Evolutionary conservation across 1,140 invertebrate genomes (phyloP), one percentile per base, ranked within the genome.

Genomic region (Drosophila ambigua): DNA sequence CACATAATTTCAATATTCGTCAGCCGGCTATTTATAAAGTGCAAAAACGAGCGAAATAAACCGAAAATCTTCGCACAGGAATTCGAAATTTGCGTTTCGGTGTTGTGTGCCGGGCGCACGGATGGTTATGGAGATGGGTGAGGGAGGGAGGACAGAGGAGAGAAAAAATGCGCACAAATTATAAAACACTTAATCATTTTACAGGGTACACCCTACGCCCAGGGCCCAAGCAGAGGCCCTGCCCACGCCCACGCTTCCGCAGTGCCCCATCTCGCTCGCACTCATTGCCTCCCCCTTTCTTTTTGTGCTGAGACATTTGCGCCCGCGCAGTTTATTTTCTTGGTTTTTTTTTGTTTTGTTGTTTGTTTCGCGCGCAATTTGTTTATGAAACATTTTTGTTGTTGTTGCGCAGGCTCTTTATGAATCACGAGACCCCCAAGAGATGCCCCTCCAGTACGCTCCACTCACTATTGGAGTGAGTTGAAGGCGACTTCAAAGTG

Each of bases 1-100:
- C 66, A 78, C 83, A 88, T 88, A 88, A 88, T 88, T 88, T 88
- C 76, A 89, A 89, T 88, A 88, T 88, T 88, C 83, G 83, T 88
- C 83, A 88, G 84, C 83, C 49, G 52, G 83, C 83, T 88, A 88
- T 88, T 88, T 88, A 67, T 88, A 88, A 88, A 77, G 60, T 78
- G 69, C 76, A 73, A 65, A 84, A 85, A 51, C 43, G 44, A 57
- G 48, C 73, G 58, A 60, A 73, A 71, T 51, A 83, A 73, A 67
- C 45, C 46, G 72, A 67, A 65, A 62, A 87, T 82, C 75, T 79
- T 79, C 69, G 67, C 77, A 61, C 75, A 87, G 83, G 83, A 87
- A 87, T 87, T 79, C 68, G 63, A 63, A 69, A 76, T 72, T 77
- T 85, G 44, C 62, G 62, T 28, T 65, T 52, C 51, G 63, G 48